Base-by-base conservation (phyloP, 2,113 vertebrate genomes). In the Empidonax alnorum region DNA sequence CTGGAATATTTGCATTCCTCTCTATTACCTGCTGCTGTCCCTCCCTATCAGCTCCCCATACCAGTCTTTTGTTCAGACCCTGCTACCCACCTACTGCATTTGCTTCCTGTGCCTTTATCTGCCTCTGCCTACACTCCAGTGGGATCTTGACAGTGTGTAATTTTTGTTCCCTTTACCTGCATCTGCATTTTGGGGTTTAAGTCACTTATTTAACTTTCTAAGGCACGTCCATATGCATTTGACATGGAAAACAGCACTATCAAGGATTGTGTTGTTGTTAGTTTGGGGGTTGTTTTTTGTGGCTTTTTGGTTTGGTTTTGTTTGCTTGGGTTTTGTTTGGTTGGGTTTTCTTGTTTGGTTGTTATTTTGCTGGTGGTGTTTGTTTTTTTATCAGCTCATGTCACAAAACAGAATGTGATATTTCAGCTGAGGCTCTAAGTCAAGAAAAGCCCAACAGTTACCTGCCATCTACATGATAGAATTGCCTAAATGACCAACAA, bases 241-340 rank as follows among this genome's bases (percentile, higher is more conserved):
- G 10, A 31, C 41, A 31, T 7, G 3, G 30, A 65, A 42, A 80
- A 14, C 12, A n/a, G 35, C 5, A 46, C 3, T 17, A 61, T 1
- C 24, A 28, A 52, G 7, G 14, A 3, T 2, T 5, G 46, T 28
- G 11, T 5, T 44, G 20, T 1, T 47, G 5, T 31, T 59, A 10
- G 5, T 50, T 71, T 42, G 14, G 12, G 18, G 5, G 33, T 25
- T 46, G 3, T 1, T 1, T 42, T 33, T 28, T 19, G 30, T 27
- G 5, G 18, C 25, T 37, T 44, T 66, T 66, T 4, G 18, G 41
- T 37, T 10, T 35, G 12, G 25, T 55, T 44, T 53, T 21, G 28
- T 33, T 61, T 61, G 56, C 22, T 23, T 59, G 56, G 21, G n/a
- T 22, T 35, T n/a, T 58, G 55, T 33, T 33, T 15, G 17, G 2